Base-by-base conservation (phyloP, 2,797 vertebrate genomes). In the Catharus ustulatus region DNA sequence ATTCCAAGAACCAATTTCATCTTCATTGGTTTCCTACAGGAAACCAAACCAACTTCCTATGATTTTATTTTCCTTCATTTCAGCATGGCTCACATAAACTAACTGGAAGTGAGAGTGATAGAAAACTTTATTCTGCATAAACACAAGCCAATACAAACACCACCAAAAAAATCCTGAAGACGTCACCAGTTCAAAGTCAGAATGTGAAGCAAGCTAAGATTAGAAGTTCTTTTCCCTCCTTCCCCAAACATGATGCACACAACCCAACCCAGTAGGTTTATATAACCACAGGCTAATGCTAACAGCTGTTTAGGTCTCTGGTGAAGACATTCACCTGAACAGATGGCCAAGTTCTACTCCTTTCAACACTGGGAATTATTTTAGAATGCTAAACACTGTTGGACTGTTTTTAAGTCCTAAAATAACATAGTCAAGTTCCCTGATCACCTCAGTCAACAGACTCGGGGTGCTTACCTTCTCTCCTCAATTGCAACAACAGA, bases 21-120 rank as follows among this genome's bases (percentile, higher is more conserved):
- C 97, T 98, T 96, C 97, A 97, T 93, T 96, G 97, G 96, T 96
- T 98, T 98, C 97, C 98, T 98, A 95, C 94, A 98, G 98, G 98
- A 98, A 98, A 98, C 97, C 97, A 98, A 97, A 97, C 95, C 95
- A 98, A 96, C 97, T 98, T 98, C 97, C 98, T 98, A 98, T 98
- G 97, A 98, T 98, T 98, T 98, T 97, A 97, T 98, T 98, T 98
- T 98, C 97, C 97, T 98, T 98, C 96, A 97, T 97, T 98, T 98
- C 97, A 97, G 95, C 96, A 97, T 71, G 68, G 96, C 95, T 97
- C 96, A 97, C 95, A 98, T 91, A 97, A 97, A 97, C 97, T 98
- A 97, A 97, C 97, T 98, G 96, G 96, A 97, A 98, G 94, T 95
- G 89, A 97, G 97, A 97, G 97, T 91, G 97, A 98, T 87, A 97